Evolutionary conservation across 2,113 vertebrate species (phyloP), one percentile per base, ranked within the genome.

Genomic region (Taurulus bubalis): DNA sequence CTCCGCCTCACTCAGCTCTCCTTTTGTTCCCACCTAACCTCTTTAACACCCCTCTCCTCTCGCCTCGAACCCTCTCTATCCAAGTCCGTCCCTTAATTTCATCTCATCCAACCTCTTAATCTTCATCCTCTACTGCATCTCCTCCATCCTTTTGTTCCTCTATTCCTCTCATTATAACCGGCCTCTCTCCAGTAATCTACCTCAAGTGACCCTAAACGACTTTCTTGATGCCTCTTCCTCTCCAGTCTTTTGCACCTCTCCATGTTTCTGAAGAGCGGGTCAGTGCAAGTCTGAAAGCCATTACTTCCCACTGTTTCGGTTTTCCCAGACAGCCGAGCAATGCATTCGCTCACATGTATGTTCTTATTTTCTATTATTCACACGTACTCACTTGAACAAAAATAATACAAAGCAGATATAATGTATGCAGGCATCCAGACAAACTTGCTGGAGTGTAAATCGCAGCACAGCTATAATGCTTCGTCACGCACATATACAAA

Each of bases 11-110:
- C 82, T 73, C 88, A 55, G 69, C 0, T 2, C 80, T 86, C 53
- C 71, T 85, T 91, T 86, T 90, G 82, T 91, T 87, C 77, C 76
- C 18, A 2, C 65, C 62, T 84, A 77, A 89, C 89, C 84, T 75
- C 72, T 82, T 79, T 85, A 67, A 82, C 22, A 62, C 67, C 51
- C 63, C 60, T 58, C 73, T 72, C 66, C 72, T 65, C 51, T 76
- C 34, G 68, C 79, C 34, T 56, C 69, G 28, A 64, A 18, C 59
- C 71, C 64, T 24, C 80, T 74, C 79, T 24, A n/a, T 63, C 71
- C 36, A 42, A 30, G 40, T 38, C 66, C 18, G 3, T 66, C 36
- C 80, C 70, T 74, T 75, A 32, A 68, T 81, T 89, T 75, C 72
- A 83, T 81, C 83, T 79, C 79, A 60, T 53, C 84, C 79, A 70